Percentiles rank a stretch among this genome's conserved stretches.
Evolutionary conservation across 2,888 invertebrate species (phyloP).

Genomic region (Orthonevra nobilis): DNA sequence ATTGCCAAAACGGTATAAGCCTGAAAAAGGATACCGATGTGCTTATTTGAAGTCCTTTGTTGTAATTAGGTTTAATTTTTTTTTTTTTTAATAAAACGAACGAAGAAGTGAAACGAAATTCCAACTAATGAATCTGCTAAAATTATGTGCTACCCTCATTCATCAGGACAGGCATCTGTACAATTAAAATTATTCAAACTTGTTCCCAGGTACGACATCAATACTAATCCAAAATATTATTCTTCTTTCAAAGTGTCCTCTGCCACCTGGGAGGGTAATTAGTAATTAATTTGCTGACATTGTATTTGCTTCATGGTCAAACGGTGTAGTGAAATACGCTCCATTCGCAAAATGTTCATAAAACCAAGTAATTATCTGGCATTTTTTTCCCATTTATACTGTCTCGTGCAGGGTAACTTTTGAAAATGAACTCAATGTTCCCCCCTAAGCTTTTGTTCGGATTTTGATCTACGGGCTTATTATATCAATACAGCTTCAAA

Average conservation of each 20-base stretch:
- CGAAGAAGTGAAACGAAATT: neutral
- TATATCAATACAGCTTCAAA: constrained; percentile 18
- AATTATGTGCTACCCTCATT: neutral
- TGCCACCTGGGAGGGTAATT: neutral
- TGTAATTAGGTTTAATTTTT: too few relatives aligned
- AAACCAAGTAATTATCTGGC: neutral
- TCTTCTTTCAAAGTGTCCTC: neutral
- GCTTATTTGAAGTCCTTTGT: too few relatives aligned
- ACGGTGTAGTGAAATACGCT: neutral
- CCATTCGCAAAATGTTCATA: neutral
- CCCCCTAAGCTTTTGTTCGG: too few relatives aligned
- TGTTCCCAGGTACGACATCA: neutral
- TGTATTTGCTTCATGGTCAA: neutral
- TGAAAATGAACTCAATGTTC: neutral
- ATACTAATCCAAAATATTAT: neutral
- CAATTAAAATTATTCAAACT: neutral
- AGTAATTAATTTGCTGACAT: constrained; percentile 22
- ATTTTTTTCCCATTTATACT: neutral
- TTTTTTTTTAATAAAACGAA: neutral
- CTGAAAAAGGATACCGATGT: too few relatives aligned
- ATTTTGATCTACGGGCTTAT: neutral
- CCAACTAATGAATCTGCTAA: neutral
- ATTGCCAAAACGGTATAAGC: too few relatives aligned
- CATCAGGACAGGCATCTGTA: neutral
- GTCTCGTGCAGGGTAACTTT: neutral